Conservation (phyloP, 2,888 invertebrate genomes). For the Cistogaster globosa region DNA sequence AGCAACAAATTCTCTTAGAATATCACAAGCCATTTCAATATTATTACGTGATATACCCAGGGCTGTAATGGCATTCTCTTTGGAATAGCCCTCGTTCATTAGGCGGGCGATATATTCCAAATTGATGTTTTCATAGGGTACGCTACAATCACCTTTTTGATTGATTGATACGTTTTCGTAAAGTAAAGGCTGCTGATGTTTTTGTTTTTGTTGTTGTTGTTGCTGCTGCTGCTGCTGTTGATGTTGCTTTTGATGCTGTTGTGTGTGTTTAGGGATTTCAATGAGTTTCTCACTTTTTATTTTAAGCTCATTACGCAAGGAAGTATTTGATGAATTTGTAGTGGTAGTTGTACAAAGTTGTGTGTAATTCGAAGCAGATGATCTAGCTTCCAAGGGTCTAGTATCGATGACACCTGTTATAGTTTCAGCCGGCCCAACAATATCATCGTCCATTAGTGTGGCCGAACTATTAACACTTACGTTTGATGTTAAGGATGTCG, state of each 20-base stretch:
- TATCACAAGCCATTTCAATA: conserved; percentile 97
- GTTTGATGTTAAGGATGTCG: conserved; percentile 62
- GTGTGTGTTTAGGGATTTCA: conserved; percentile 35
- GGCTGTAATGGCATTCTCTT: conserved; percentile 95
- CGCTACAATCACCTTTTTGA: conserved; percentile 84
- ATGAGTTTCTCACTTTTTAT: conserved; percentile 42
- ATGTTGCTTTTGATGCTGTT: background rate
- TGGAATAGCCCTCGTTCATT: conserved; percentile 94
- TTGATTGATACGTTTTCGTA: conserved; percentile 84
- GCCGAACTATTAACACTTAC: conserved; percentile 52
- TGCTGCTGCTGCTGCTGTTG: conserved; percentile 63
- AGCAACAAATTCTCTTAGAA: conserved; percentile 94
- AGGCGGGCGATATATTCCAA: conserved; percentile 95
- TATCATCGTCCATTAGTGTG: conserved; percentile 80
- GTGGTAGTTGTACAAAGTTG: conserved; percentile 77
- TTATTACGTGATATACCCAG: conserved; percentile 96
- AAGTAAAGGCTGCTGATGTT: conserved; percentile 79
- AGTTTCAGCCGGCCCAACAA: conserved; percentile 89
- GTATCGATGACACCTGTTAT: conserved; percentile 89
- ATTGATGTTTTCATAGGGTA: conserved; percentile 93
- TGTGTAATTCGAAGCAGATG: conserved; percentile 77
- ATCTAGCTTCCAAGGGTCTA: conserved; percentile 82
- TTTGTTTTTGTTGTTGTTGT: conserved; percentile 67
- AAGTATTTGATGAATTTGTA: conserved; percentile 72
- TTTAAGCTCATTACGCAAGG: conserved; percentile 62